Evolutionary conservation across 2,888 invertebrate genomes (phyloP), one percentile per base, ranked within the genome.

Genomic region (Conops quadrifasciatus): DNA sequence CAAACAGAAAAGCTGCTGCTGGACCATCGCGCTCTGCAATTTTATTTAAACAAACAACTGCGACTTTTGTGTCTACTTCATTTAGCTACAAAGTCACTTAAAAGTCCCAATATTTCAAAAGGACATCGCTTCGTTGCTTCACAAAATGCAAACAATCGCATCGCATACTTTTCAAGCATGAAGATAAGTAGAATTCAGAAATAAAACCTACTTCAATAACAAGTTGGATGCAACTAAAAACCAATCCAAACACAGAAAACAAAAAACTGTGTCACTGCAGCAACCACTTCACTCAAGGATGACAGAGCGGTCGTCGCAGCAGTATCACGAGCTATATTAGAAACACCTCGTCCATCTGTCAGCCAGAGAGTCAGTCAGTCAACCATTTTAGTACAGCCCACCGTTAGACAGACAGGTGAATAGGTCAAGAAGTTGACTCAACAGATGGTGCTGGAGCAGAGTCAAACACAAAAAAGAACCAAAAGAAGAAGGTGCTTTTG

Each of bases 181-280:
- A 64, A 51, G 68, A 68, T 28, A 67, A 71, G 67, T 47, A 45
- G 71, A 51, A 68, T 65, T 58, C 72, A 72, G 63, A 67, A 58
- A 60, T 67, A 70, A 70, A 56, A 70, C 16, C 24, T 24, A 36
- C 68, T 63, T 45, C 47, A 68, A 76, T 75, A 72, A 72, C 69
- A 73, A 78, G 77, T 78, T 74, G 75, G 67, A 28, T 9, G 28
- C 75, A 70, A 78, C 76, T 80, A 63, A 63, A 58, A 24, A 19
- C 60, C 30, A 63, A 64, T 45, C n/a, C 15, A 56, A 58, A 47
- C 1, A 21, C 49, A 66, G 56, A 64, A n/a, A 53, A 66, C 28
- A 53, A 77, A 75, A 78, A 75, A 75, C 76, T 67, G 58, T 58
- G 53, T 49, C 63, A 60, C 43, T 56, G 70, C 65, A 59, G 19